Conservation (phyloP, 2,113 vertebrate species). For the Regulus satrapa region DNA sequence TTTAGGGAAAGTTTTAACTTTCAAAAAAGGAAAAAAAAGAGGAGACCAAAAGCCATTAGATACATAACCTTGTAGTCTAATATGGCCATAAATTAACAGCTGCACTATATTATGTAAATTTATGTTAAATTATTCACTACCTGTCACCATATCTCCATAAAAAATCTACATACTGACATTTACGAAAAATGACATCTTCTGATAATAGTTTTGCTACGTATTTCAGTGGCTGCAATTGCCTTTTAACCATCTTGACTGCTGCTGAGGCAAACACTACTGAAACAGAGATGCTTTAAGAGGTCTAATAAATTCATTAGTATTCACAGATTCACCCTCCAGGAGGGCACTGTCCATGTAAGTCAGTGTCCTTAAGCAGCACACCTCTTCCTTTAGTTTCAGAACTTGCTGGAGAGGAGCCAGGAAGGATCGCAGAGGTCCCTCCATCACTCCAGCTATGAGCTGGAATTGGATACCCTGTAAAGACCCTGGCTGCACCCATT, state of each 20-base stretch:
- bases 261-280: slow-evolving; percentile 54
- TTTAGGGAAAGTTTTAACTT: slow-evolving; percentile 60
- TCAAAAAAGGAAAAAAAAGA: not conserved
- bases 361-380: not conserved
- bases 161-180: slow-evolving; percentile 75
- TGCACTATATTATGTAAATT: slow-evolving; percentile 78
- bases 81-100: slow-evolving; percentile 75
- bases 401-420: slow-evolving; percentile 8
- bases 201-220: slow-evolving; percentile 64
- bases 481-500: not conserved
- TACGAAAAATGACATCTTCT: slow-evolving; percentile 72
- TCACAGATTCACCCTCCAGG: slow-evolving; percentile 6
- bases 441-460: not conserved
- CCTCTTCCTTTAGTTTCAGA: not conserved
- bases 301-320: slow-evolving; percentile 59
- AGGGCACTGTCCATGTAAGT: not conserved
- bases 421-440: not conserved
- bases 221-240: slow-evolving; percentile 47
- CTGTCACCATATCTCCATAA: slow-evolving; percentile 72
- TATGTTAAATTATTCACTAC: slow-evolving; percentile 78
- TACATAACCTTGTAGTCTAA: slow-evolving; percentile 71
- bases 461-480: not conserved
- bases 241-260: slow-evolving; percentile 51
- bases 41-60: slow-evolving; percentile 61
- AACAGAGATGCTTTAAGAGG: slow-evolving; percentile 19